Evolutionary conservation across 2,888 invertebrate species (phyloP).

Genomic region (Nephrotoma appendiculata): DNA sequence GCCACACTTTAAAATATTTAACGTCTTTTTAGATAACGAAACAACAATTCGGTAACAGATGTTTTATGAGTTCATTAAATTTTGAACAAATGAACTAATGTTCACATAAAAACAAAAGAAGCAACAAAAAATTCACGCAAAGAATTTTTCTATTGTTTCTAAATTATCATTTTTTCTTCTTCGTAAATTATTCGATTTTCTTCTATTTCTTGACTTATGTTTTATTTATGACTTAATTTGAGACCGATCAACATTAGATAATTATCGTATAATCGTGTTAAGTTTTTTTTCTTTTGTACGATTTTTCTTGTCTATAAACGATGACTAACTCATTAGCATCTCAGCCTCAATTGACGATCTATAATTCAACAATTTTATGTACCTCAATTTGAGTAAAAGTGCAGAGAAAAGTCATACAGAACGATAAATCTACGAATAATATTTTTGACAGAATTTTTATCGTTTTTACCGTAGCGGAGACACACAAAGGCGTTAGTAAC

Average conservation of each 20-base stretch:
- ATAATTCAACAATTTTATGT: too few relatives aligned
- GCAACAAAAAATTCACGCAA: neutral
- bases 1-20: neutral
- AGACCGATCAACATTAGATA: neutral
- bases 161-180: neutral
- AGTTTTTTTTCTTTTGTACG: neutral
- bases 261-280: neutral
- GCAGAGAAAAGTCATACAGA: too few relatives aligned
- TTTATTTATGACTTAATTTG: neutral
- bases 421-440: too few relatives aligned
- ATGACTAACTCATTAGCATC: too few relatives aligned
- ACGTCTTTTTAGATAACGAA: neutral
- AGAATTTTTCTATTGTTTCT: neutral
- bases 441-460: too few relatives aligned
- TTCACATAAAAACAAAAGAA: neutral
- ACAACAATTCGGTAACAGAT: neutral
- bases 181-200: neutral
- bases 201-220: neutral
- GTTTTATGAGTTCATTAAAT: neutral
- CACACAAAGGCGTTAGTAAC: too few relatives aligned
- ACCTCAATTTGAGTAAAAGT: too few relatives aligned
- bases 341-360: too few relatives aligned
- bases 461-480: too few relatives aligned
- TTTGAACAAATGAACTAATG: neutral
- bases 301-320: too few relatives aligned